A percentile compares a stretch with the other conserved stretches of the same genome.
phyloP scores from a whole-genome alignment of 2,888 invertebrate genomes.

The Euplagia quadripunctaria region DNA sequence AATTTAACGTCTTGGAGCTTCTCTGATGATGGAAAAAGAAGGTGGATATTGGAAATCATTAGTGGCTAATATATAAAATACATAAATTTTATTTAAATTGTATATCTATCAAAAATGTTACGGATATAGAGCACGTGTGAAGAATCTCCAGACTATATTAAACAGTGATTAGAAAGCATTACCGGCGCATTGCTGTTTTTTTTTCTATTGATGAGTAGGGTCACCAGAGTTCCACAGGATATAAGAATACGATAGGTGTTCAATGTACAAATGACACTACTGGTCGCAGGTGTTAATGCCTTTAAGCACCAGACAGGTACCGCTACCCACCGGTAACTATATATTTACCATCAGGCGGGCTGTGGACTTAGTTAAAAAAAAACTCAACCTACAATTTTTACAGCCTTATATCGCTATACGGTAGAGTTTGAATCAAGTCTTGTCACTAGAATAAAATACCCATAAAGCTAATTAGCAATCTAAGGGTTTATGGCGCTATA shows the following conservation, averaged over 20 bases:
- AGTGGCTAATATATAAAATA: too few species aligned
- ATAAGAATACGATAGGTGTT: background rate
- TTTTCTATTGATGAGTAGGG: background rate
- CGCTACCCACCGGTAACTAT: background rate
- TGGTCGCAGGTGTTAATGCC: too few species aligned
- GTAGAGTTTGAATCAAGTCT: slow-evolving; percentile 56
- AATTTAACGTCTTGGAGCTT: too few species aligned
- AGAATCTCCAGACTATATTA: too few species aligned
- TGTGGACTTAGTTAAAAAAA: background rate
- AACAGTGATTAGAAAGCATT: background rate
- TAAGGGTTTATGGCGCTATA: slow-evolving; percentile 77
- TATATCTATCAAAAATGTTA: too few species aligned
- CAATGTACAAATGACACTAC: background rate
- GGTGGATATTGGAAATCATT: too few species aligned
- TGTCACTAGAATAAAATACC: slow-evolving; percentile 72
- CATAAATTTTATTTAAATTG: too few species aligned
- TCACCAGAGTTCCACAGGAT: background rate
- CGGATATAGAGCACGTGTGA: too few species aligned
- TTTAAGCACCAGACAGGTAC: background rate
- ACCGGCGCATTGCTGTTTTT: background rate
- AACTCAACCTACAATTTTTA: background rate
- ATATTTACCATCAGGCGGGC: background rate
- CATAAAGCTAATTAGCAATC: slow-evolving; percentile 84
- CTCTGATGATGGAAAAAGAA: too few species aligned
- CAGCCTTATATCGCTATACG: slow-evolving; percentile 12